Conservation (phyloP, 1,140 invertebrate species). For the Aphis craccivora region DNA sequence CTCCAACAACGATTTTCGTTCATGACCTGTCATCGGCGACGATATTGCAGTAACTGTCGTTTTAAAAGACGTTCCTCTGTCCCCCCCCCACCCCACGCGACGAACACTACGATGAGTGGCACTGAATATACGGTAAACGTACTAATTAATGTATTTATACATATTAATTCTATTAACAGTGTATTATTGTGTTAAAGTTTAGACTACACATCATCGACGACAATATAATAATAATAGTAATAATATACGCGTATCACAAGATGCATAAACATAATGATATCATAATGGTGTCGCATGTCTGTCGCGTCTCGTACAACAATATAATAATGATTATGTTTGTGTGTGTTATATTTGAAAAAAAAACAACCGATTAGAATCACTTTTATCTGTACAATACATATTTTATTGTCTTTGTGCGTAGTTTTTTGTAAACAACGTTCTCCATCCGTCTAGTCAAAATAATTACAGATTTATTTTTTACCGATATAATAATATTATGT, state of each 20-base stretch:
- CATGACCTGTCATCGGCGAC: not conserved
- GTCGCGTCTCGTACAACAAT: not conserved
- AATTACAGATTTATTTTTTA: not conserved
- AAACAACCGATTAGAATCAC: not conserved
- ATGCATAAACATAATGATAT: not conserved
- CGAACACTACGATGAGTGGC: not conserved
- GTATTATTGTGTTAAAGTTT: not conserved
- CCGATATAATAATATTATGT: not conserved
- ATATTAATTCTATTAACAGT: not conserved
- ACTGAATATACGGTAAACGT: not conserved
- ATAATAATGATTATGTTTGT: not conserved
- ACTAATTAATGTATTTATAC: not conserved
- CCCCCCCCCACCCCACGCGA: not conserved
- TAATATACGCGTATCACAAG: not conserved
- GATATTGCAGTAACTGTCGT: not conserved
- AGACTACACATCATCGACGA: not conserved
- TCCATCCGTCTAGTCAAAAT: not conserved
- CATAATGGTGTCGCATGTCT: conserved; percentile 12
- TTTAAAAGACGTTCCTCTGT: not conserved
- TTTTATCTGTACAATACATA: not conserved
- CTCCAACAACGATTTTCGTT: not conserved
- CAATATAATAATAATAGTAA: not conserved
- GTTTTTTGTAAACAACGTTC: not conserved
- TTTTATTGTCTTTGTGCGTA: not conserved
- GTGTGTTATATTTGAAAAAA: not conserved